Base-by-base conservation (phyloP, 1,140 invertebrate genomes). In the Zaprionus capensis region DNA sequence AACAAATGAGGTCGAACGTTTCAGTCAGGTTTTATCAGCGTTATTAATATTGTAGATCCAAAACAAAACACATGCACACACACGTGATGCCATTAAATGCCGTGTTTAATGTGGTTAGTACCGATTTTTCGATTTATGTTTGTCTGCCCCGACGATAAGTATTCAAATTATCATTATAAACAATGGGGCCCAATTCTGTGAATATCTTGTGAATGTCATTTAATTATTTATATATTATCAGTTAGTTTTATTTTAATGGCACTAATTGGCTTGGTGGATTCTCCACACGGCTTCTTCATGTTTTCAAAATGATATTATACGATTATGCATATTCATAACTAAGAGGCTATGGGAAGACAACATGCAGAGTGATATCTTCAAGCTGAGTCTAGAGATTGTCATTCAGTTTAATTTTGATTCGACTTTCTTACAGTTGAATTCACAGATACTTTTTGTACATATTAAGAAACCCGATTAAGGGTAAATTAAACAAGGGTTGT, bases 1-100 rank as follows among this genome's bases (percentile, higher is more conserved):
- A 90, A 81, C 86, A 90, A 88, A 81, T 90, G 85, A 70, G 68
- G 63, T 67, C 75, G 75, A 71, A 77, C 76, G 75, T 85, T 73
- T 81, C 78, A 76, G 68, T 76, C 70, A 66, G 63, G 34, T 81
- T 85, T 90, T 88, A 88, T 90, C 85, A 79, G 66, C 71, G 71
- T 88, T 84, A 81, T 90, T 81, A 88, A 79, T 88, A 85, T 81
- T 90, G 84, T 76, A 70, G 78, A 87, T 81, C 71, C 75, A 59
- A 68, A 70, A 80, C 70, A 78, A 79, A 87, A 81, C 68, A 64
- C 79, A 82, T 68, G 74, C 68, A 74, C 34, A 62, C 57, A 67
- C 51, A 46, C 41, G 67, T 73, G 65, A 65, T 58, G 69, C 69
- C 75, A 80, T 80, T 80, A 78, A 64, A 75, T 70, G 68, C 70